phyloP scores from a whole-genome alignment of 2,888 invertebrate species.

The Plusia festucae region DNA sequence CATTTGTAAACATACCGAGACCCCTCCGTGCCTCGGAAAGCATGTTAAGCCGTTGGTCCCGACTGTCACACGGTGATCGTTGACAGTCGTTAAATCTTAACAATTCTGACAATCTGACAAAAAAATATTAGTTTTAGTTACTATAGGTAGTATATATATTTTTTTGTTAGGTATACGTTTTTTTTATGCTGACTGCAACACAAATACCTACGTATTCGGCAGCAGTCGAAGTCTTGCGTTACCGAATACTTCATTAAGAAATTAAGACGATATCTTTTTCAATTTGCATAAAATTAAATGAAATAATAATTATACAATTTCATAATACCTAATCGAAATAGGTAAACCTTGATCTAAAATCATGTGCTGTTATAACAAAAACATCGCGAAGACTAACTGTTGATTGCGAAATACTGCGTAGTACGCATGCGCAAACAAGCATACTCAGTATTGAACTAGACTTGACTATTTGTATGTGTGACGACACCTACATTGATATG shows the following conservation, averaged over 20 bases:
- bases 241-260: neutral
- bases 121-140: too few relatives aligned
- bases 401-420: conserved; percentile 52
- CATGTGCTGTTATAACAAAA: conserved; percentile 12
- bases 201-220: neutral
- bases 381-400: conserved; percentile 49
- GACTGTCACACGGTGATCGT: too few relatives aligned
- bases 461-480: conserved; percentile 42
- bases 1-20: too few relatives aligned
- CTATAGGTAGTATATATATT: too few relatives aligned
- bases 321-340: conserved; percentile 7
- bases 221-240: neutral
- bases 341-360: conserved; percentile 18
- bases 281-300: neutral
- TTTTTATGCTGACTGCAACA: too few relatives aligned
- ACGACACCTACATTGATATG: conserved; percentile 17
- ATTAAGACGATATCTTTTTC: neutral
- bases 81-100: too few relatives aligned
- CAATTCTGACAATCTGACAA: too few relatives aligned
- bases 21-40: too few relatives aligned
- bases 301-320: conserved; percentile 1
- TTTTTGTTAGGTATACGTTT: too few relatives aligned
- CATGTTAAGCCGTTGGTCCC: too few relatives aligned
- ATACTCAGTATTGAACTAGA: conserved; percentile 30
- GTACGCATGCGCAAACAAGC: conserved; percentile 49